phyloP scores from a whole-genome alignment of 2,113 vertebrate genomes.

The Lagopus leucura region DNA sequence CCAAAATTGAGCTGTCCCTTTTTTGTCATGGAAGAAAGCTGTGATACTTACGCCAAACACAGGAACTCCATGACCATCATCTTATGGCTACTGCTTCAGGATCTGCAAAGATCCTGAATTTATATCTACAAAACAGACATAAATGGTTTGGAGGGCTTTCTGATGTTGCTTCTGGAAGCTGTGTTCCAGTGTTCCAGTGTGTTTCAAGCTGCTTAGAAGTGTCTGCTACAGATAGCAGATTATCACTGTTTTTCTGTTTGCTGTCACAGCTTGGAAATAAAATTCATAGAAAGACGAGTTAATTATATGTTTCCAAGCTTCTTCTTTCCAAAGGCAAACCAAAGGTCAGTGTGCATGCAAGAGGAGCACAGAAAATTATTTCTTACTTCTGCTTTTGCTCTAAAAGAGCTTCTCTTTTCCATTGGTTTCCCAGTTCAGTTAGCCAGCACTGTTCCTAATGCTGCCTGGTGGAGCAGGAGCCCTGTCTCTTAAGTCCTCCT shows the following conservation, averaged over 20 bases:
- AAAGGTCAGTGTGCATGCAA: background rate
- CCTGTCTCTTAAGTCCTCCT: background rate
- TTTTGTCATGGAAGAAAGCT: background rate
- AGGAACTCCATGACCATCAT: background rate
- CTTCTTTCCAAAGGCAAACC: background rate
- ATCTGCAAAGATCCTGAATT: background rate
- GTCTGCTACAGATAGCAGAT: background rate
- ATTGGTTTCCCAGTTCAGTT: background rate
- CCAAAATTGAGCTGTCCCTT: background rate
- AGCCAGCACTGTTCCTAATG: background rate
- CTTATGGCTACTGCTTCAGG: background rate
- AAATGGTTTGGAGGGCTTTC: background rate
- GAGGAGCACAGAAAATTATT: background rate
- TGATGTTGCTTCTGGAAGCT: conserved; percentile 20
- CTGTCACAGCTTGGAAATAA: background rate
- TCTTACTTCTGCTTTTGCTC: background rate
- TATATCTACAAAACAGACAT: background rate
- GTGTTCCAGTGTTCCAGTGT: background rate
- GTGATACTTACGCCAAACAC: background rate
- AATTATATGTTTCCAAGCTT: background rate
- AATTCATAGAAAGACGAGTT: background rate
- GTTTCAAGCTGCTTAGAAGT: background rate
- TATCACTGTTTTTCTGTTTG: background rate
- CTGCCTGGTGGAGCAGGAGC: background rate
- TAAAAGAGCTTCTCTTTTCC: background rate